phyloP scores from a whole-genome alignment of 2,113 vertebrate genomes.

The Cavia aperea region DNA sequence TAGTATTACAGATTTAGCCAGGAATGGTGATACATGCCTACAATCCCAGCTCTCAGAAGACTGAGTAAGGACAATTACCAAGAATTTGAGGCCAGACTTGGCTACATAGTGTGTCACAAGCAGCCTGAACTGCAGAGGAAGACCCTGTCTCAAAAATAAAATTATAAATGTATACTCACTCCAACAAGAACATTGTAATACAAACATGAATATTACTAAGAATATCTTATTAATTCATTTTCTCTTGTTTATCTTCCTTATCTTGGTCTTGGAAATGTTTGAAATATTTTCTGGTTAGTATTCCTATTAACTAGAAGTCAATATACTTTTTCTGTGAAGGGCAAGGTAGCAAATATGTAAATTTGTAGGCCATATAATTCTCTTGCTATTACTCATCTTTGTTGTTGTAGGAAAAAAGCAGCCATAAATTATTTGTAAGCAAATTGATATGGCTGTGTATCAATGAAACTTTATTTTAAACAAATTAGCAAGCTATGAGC shows the following conservation, averaged over 20 bases:
- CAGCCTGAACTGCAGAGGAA: neutral
- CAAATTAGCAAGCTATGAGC: neutral
- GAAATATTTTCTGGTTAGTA: neutral
- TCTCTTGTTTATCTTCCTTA: constrained; percentile 10
- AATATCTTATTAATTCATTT: neutral
- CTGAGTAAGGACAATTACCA: neutral
- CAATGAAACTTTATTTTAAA: constrained; percentile 13
- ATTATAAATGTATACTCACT: too few species aligned
- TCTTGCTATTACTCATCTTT: neutral
- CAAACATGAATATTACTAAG: neutral
- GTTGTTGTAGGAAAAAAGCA: neutral
- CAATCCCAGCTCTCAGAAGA: neutral
- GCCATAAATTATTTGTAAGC: neutral
- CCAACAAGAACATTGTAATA: neutral
- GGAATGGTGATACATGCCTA: neutral
- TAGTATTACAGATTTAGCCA: neutral
- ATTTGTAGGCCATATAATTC: neutral
- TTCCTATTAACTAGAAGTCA: neutral
- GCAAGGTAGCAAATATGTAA: neutral
- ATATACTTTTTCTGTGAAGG: neutral
- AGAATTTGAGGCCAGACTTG: neutral
- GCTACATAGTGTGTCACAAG: neutral
- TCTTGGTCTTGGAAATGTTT: neutral
- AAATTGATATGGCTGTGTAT: neutral
- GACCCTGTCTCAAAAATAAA: neutral